Evolutionary conservation across 2,113 vertebrate species (phyloP).

Genomic region (Ptilorrhoa leucosticta): DNA sequence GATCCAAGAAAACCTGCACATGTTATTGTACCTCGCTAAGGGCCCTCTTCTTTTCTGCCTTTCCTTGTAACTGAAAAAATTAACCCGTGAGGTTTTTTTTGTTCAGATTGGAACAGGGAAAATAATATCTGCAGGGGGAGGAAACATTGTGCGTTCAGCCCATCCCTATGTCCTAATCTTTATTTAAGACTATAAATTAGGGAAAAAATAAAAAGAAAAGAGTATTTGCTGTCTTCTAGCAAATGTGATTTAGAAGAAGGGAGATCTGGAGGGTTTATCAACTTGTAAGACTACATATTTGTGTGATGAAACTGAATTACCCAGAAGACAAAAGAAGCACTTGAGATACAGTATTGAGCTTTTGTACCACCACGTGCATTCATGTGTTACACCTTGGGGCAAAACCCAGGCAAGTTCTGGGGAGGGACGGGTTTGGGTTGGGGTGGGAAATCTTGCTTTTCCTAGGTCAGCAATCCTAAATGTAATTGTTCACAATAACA

Average conservation of each 20-base stretch:
- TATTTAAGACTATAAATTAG: neutral
- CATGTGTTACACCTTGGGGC: neutral
- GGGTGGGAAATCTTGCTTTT: neutral
- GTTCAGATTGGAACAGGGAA: neutral
- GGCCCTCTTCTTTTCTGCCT: neutral
- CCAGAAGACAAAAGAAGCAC: neutral
- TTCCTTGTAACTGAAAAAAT: neutral
- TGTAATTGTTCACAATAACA: neutral
- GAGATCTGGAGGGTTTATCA: neutral
- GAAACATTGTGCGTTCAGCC: neutral
- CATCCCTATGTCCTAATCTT: neutral
- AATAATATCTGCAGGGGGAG: neutral
- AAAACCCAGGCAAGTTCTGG: neutral
- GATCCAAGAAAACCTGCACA: constrained; percentile 35
- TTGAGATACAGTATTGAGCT: neutral
- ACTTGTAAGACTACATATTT: neutral
- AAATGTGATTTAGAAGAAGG: neutral
- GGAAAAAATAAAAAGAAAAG: accelerated
- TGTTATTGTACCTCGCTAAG: constrained; percentile 6
- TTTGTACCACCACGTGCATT: neutral
- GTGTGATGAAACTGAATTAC: neutral
- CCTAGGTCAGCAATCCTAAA: neutral
- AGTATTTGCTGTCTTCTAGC: neutral
- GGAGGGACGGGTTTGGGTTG: neutral
- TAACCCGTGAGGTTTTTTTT: neutral